Conservation (phyloP, 2,888 invertebrate genomes). For the Tenthredo distinguenda region DNA sequence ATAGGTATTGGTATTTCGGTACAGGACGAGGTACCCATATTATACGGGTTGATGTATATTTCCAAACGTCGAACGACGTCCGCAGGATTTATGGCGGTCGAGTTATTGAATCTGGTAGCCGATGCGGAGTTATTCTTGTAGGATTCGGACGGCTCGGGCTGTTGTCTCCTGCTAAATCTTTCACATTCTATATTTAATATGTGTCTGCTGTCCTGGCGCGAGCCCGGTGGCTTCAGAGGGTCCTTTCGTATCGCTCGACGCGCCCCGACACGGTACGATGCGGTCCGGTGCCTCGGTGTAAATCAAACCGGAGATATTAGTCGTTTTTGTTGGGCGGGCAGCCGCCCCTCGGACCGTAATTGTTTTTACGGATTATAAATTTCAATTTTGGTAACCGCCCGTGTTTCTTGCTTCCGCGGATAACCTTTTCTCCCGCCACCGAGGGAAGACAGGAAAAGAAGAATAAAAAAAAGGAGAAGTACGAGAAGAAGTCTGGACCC, state of each 20-base stretch:
- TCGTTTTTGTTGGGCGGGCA: constrained; percentile 67
- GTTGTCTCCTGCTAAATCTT: constrained; percentile 72
- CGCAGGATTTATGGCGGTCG: constrained; percentile 70
- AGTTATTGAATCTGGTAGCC: constrained; percentile 70
- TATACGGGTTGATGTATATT: background rate
- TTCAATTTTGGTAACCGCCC: constrained; percentile 62
- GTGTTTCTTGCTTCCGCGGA: constrained; percentile 20
- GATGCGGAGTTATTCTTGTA: constrained; percentile 25
- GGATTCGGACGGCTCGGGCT: constrained; percentile 49
- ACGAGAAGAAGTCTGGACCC: background rate
- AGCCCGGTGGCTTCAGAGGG: constrained; percentile 57
- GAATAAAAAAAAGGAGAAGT: background rate
- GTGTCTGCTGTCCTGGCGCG: constrained; percentile 59
- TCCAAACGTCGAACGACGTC: constrained; percentile 12
- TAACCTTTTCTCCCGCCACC: constrained; percentile 9
- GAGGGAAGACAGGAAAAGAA: background rate
- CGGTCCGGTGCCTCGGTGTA: constrained; percentile 64
- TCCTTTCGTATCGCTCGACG: constrained; percentile 56
- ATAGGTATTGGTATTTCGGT: background rate
- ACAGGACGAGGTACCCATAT: background rate
- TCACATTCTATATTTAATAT: constrained; percentile 75
- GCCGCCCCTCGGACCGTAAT: constrained; percentile 66
- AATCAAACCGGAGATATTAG: constrained; percentile 76
- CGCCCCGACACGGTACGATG: constrained; percentile 57
- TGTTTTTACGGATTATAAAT: constrained; percentile 77